phyloP scores from a whole-genome alignment of 2,113 vertebrate genomes.

The Notarius quadriscutis region DNA sequence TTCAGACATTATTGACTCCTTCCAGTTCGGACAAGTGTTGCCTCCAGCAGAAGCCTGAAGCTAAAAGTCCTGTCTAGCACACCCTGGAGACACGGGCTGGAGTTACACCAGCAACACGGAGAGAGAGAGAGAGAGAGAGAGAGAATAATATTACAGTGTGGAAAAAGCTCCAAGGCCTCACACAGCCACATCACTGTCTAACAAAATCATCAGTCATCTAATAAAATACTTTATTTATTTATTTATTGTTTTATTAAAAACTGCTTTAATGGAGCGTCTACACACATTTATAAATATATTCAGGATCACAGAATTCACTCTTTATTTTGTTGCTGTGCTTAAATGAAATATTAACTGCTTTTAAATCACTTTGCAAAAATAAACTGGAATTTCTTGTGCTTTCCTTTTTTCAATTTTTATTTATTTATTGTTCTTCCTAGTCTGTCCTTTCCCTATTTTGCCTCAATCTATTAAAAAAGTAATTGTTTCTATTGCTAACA shows the following conservation, averaged over 20 bases:
- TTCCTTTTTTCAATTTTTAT: no score
- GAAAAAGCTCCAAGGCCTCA: not conserved
- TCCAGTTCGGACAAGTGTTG: not conserved
- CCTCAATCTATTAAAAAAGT: no score
- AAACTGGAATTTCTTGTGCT: no score
- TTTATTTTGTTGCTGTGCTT: no score
- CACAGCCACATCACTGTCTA: not conserved
- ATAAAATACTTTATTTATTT: not conserved
- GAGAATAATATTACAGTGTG: not conserved
- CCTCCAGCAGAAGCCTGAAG: conserved; percentile 36
- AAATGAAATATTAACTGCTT: no score
- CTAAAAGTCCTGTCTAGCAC: conserved; percentile 14
- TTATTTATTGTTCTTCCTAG: no score
- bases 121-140: conserved; percentile 5
- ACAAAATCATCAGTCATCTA: not conserved
- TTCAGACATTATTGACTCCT: conserved; percentile 13
- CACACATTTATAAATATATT: not conserved
- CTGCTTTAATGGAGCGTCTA: not conserved
- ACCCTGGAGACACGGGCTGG: conserved; percentile 2
- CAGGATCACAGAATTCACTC: not conserved
- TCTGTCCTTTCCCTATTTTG: no score
- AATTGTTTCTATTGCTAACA: no score
- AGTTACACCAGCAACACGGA: conserved; percentile 13
- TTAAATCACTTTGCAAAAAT: no score
- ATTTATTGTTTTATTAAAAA: not conserved